Base-by-base conservation (phyloP, 2,888 invertebrate genomes). In the Melanophora roralis region DNA sequence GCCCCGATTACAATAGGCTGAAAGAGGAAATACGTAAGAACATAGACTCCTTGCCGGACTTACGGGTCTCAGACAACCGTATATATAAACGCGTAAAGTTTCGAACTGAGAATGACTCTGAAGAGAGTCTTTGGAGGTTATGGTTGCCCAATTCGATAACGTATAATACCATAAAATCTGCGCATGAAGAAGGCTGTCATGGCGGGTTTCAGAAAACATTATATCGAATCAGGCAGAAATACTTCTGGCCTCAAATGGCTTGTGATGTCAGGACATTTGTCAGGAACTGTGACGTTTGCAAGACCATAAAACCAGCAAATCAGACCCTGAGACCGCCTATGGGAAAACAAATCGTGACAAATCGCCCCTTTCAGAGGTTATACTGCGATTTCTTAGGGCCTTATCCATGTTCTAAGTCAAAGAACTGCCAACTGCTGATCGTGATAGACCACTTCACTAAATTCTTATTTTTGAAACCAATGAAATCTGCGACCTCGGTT, bases 301-400 rank as follows among this genome's bases (percentile, higher is more conserved):
- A 23, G 12, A 11, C 14, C 1, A 49, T 49, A 49, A 49, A 49
- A 49, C 21, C 49, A 1, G 3, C 49, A 9, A 49, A 21, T 4
- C 49, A 23, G 12, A 23, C 5, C 0, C 2, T 49, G 5, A 12
- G 21, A 8, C 49, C 49, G 23, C 36, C 34, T 2, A 60, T 60
- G 60, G 60, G 21, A 21, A 12, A 60, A 6, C 19, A 16, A 11
- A 11, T 23, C 14, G 8, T 40, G 21, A 60, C 60, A 1, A 23
- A 11, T 12, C n/a, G 49, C 2, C 49, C 23, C 1, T 49, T 49
- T 11, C 47, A 64, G 32, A 45, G 64, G 7, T 8, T 64, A 14
- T 64, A 64, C 11, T 32, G 45, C 11, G 64, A 64, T 14, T 47
- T 64, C 16, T 16, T 64, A n/a, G 64, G 64, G 1, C 47, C 64